Base-by-base conservation (phyloP, 2,113 vertebrate species). In the Antechinus flavipes region DNA sequence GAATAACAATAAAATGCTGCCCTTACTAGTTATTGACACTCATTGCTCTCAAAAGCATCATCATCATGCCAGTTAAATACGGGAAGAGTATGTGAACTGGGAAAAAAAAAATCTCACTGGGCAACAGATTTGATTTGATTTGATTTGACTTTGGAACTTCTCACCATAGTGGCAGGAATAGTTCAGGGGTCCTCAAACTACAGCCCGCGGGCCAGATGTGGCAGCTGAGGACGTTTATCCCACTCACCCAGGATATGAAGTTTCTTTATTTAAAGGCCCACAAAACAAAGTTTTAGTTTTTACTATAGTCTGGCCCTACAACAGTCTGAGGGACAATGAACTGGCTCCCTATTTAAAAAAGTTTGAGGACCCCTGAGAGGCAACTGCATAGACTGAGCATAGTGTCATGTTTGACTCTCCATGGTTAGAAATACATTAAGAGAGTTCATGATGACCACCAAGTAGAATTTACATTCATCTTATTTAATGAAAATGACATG, bases 1-100 rank as follows among this genome's bases (percentile, higher is more conserved):
- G n/a, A 84, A 92, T 5, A 95, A 95, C 16, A 91, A 46, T 94
- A 96, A 96, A 92, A 25, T 91, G 9, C 90, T 90, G 92, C 26
- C 84, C 94, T 61, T 58, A 95, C 49, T 90, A 27, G n/a, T 91
- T 94, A 42, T 27, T 91, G 46, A n/a, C 54, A 25, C 22, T 56
- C 58, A 23, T 23, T 54, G 24, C 93, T 94, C 90, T 61, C 68
- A 95, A 95, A 95, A 49, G 49, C 35, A 55, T 56, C 46, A 91
- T 92, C 92, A 56, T 76, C 92, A 94, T 53, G 5, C 90, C 95
- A 94, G 84, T 84, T 84, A 84, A 84, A 16, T 84, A 84, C 22
- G 35, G 16, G 35, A 84, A 93, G 2, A 94, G 91, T 11, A 90
- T 90, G 91, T 50, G 91, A 95, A 93, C 26, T 93, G 12, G 6